Conservation (phyloP, 2,888 invertebrate genomes). For the Tenthredo distinguenda region DNA sequence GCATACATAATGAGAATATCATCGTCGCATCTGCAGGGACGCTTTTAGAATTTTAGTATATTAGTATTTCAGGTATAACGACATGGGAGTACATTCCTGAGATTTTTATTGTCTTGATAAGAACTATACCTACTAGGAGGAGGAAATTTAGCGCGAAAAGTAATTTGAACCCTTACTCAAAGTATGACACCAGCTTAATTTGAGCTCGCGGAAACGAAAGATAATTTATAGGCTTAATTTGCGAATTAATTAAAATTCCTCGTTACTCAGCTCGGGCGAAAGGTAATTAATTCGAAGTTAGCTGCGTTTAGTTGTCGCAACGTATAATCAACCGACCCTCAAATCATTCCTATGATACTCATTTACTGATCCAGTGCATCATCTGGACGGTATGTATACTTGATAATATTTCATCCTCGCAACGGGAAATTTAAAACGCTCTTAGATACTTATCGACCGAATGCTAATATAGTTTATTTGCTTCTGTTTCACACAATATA, state of each 20-base stretch:
- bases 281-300: constrained; percentile 47
- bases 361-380: constrained; percentile 25
- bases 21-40: background rate
- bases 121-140: background rate
- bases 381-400: background rate
- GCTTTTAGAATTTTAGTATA: background rate
- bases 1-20: constrained; percentile 26
- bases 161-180: constrained; percentile 27
- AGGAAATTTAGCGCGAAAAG: constrained; percentile 5
- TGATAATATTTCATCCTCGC: background rate
- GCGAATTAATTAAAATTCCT: constrained; percentile 46
- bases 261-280: background rate
- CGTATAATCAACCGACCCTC: constrained; percentile 17
- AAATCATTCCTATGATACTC: background rate
- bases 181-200: constrained; percentile 32
- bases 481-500: background rate
- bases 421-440: background rate
- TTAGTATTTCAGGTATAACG: background rate
- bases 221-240: constrained; percentile 44
- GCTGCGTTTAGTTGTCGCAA: constrained; percentile 21
- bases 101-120: background rate
- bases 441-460: background rate
- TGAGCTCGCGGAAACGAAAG: constrained; percentile 18
- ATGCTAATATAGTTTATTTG: background rate
- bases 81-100: too few species aligned